Percentiles rank a stretch among this genome's conserved stretches.
These are phyloP conservation scores for Mactromeris polynyma DNA, from an alignment of 2,888 invertebrate species.

Conservation along the genomic window DNA sequence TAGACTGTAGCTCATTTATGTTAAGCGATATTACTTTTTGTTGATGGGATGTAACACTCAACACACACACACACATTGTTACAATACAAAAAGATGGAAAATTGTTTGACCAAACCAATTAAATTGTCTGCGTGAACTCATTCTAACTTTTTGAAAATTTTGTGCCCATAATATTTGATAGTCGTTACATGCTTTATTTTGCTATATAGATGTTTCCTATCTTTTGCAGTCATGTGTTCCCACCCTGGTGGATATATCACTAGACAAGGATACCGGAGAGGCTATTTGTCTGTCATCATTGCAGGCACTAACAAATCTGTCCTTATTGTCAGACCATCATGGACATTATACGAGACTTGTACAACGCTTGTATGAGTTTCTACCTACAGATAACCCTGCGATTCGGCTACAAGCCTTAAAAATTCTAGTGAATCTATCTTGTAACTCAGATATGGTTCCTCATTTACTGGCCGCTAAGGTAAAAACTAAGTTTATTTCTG, in stretches of 20 bases:
- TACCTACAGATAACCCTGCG: constrained; percentile 87
- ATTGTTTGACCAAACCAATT: too few relatives aligned
- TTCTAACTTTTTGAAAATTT: too few relatives aligned
- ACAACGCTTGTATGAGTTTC: constrained; percentile 88
- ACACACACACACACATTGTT: too few relatives aligned
- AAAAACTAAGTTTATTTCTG: constrained; percentile 40
- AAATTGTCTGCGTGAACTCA: too few relatives aligned
- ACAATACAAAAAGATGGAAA: too few relatives aligned
- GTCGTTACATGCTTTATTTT: too few relatives aligned
- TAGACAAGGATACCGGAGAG: constrained; percentile 86
- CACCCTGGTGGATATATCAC: constrained; percentile 87
- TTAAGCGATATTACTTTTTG: too few relatives aligned
- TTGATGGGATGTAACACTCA: too few relatives aligned
- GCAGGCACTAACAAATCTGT: constrained; percentile 89
- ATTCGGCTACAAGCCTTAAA: constrained; percentile 89
- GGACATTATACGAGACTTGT: constrained; percentile 88
- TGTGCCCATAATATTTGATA: too few relatives aligned
- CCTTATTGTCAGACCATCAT: constrained; percentile 88
- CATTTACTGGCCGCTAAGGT: constrained; percentile 89
- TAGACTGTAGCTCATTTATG: too few relatives aligned
- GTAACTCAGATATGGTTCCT: constrained; percentile 89
- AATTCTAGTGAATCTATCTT: constrained; percentile 89
- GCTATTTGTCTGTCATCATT: constrained; percentile 88
- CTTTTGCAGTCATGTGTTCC: constrained; percentile 87
- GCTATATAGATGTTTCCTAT: background rate